Conservation (phyloP, 2,113 vertebrate species). For the Pachypanchax playfairii region DNA sequence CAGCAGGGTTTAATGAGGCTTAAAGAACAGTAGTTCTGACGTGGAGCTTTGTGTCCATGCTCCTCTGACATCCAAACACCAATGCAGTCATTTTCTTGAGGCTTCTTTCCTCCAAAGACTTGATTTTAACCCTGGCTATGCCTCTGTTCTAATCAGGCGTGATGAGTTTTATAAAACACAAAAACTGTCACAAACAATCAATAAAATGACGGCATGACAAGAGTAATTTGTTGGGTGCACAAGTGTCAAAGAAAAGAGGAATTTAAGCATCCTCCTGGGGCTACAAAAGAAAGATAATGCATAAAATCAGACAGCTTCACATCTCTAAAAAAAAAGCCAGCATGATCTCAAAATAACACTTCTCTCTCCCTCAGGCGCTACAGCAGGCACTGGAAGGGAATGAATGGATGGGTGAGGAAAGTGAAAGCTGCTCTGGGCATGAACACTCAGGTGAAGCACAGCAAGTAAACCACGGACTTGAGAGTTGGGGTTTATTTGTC, state of each 20-base stretch:
- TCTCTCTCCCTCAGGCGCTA: conserved; percentile 20
- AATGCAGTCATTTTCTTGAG: conserved; percentile 7
- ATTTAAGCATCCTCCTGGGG: conserved; percentile 1
- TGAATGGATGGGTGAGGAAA: conserved; percentile 40
- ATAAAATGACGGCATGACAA: conserved; percentile 25
- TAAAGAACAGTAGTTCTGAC: conserved; percentile 60
- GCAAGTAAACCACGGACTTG: conserved; percentile 22
- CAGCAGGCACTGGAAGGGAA: conserved; percentile 32
- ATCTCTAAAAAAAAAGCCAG: neutral
- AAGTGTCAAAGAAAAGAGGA: conserved; percentile 2
- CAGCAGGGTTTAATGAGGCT: conserved; percentile 67
- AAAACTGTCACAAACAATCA: conserved; percentile 37
- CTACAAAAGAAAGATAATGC: neutral
- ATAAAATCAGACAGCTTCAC: conserved; percentile 1
- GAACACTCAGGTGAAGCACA: conserved; percentile 39
- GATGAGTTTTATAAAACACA: conserved; percentile 29
- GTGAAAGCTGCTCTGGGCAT: conserved; percentile 43
- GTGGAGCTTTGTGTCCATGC: conserved; percentile 35
- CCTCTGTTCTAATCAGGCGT: conserved; percentile 33
- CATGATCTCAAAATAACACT: conserved; percentile 43
- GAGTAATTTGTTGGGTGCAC: conserved; percentile 7
- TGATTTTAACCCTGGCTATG: conserved; percentile 18
- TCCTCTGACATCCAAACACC: conserved; percentile 21
- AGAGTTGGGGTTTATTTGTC: conserved; percentile 17
- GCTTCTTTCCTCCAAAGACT: conserved; percentile 13